A percentile compares a stretch with the other conserved stretches of the same genome.
Evolutionary conservation across 2,113 vertebrate species (phyloP).

Genomic region (Dolichallabes microphthalmus): DNA sequence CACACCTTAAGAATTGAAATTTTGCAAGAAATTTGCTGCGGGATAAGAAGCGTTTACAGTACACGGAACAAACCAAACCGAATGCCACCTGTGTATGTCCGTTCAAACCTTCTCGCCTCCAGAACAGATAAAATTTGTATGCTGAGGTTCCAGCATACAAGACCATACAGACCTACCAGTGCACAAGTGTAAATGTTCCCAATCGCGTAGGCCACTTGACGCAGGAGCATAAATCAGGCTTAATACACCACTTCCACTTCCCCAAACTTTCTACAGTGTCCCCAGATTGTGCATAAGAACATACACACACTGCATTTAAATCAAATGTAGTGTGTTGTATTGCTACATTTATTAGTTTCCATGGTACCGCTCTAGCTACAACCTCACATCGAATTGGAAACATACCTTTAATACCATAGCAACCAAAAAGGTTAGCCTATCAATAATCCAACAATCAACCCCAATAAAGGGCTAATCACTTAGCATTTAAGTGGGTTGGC

Average conservation of each 20-base stretch:
- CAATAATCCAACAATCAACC: neutral
- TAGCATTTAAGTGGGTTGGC: neutral
- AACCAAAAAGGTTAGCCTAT: neutral
- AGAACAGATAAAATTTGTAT: too few species aligned
- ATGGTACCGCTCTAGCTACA: neutral
- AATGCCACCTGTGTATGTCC: too few species aligned
- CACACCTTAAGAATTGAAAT: too few species aligned
- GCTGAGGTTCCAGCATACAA: too few species aligned
- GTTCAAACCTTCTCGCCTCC: too few species aligned
- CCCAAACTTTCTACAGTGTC: neutral
- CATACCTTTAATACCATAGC: neutral
- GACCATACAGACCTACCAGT: too few species aligned
- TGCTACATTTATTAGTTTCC: neutral
- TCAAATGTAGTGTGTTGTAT: neutral
- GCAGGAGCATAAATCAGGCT: too few species aligned
- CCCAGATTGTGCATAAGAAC: neutral
- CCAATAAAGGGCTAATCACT: neutral
- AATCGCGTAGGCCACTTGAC: too few species aligned
- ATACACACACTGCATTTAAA: neutral
- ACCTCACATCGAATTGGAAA: neutral
- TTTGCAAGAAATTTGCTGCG: too few species aligned
- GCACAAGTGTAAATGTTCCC: too few species aligned
- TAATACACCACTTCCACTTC: conserved; percentile 62
- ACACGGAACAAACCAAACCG: too few species aligned
- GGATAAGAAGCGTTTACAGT: too few species aligned